phyloP scores from a whole-genome alignment of 2,113 vertebrate species.

The Furnarius figulus region DNA sequence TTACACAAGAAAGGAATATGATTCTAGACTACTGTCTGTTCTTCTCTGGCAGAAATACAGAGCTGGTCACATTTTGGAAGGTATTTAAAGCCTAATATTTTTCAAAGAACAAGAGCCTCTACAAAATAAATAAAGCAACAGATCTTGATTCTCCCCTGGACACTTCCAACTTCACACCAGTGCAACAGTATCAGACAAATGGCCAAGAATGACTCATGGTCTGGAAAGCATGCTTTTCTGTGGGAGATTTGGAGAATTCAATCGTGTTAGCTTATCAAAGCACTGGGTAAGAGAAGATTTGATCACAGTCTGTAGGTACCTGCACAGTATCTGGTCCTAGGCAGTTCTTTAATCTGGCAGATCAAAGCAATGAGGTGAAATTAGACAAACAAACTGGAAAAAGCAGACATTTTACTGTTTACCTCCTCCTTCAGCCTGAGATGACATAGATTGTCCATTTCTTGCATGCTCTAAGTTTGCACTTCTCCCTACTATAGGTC shows the following conservation, averaged over 20 bases:
- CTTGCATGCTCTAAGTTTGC: background rate
- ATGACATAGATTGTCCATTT: background rate
- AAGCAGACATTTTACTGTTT: background rate
- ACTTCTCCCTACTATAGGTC: background rate
- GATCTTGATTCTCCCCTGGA: background rate
- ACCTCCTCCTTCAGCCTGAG: background rate
- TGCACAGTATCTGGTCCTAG: background rate
- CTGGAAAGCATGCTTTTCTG: background rate
- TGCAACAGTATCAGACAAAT: slow-evolving; percentile 17
- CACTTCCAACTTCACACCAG: background rate
- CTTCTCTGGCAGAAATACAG: background rate
- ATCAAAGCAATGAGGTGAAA: slow-evolving; percentile 8
- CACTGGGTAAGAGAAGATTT: slow-evolving; percentile 33
- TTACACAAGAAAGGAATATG: background rate
- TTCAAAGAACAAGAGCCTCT: background rate
- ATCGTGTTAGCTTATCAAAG: slow-evolving; percentile 35
- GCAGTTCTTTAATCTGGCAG: slow-evolving; percentile 30
- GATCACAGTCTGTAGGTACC: slow-evolving; percentile 8
- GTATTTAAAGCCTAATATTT: background rate
- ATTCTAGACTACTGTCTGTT: background rate
- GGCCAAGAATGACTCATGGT: background rate
- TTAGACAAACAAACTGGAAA: background rate
- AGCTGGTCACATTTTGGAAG: background rate
- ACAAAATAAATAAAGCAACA: background rate
- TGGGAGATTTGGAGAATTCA: slow-evolving; percentile 3